Conservation (phyloP, 2,797 vertebrate species). For the Pipistrellus kuhlii region DNA sequence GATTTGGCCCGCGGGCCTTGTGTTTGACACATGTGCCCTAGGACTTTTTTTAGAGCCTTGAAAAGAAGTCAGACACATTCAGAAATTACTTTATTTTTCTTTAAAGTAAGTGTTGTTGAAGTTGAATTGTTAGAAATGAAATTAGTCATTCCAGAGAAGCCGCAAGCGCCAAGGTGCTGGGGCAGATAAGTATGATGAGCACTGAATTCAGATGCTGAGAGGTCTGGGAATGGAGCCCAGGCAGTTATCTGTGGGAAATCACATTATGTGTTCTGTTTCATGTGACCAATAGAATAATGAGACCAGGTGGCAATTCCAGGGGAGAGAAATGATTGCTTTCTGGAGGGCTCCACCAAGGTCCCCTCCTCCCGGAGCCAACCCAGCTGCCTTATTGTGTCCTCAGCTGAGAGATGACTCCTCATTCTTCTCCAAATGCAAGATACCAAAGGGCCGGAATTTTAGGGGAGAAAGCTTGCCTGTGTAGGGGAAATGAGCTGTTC, state of each 20-base stretch:
- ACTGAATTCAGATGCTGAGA: neutral
- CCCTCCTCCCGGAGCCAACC: neutral
- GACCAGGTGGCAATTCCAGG: neutral
- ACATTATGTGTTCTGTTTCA: neutral
- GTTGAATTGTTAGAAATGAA: conserved; percentile 41
- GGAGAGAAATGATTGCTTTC: neutral
- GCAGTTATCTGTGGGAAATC: conserved; percentile 17
- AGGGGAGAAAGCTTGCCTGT: neutral
- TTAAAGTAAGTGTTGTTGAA: conserved; percentile 35
- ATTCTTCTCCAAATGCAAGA: conserved; percentile 1
- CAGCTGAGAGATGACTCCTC: neutral
- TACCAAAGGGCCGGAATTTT: too few species aligned
- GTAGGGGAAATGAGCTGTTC: neutral
- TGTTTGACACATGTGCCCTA: too few species aligned
- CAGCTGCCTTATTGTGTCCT: neutral
- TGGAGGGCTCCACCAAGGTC: neutral
- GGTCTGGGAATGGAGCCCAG: neutral
- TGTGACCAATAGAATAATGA: conserved; percentile 6
- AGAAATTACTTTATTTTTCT: conserved; percentile 22
- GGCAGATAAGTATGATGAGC: neutral
- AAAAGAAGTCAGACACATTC: neutral
- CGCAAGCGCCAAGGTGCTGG: neutral
- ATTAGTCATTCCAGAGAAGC: conserved; percentile 35
- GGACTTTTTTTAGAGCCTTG: neutral
- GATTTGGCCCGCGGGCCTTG: too few species aligned